phyloP scores from a whole-genome alignment of 2,797 vertebrate genomes.

The Protosalanx chinensis region DNA sequence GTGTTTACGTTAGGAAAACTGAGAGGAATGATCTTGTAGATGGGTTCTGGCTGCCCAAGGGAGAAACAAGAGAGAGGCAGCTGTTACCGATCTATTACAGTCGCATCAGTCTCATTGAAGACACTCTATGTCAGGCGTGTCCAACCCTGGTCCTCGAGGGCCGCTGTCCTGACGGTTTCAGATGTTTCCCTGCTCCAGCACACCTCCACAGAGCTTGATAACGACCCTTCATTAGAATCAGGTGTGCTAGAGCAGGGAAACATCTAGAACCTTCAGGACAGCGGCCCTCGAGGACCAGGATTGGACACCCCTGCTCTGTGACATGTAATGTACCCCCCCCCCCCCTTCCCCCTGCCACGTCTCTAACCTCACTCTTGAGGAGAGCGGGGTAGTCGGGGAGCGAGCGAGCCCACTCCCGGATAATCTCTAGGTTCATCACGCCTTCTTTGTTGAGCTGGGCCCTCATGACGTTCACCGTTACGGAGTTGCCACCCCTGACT shows the following conservation, averaged over 20 bases:
- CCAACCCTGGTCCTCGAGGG: no score
- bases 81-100: neutral
- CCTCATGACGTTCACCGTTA: slow-evolving; percentile 69
- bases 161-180: no score
- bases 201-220: no score
- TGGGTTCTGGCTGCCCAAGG: slow-evolving; percentile 74
- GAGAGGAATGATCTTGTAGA: slow-evolving; percentile 79
- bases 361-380: slow-evolving; percentile 75
- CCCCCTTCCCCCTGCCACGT: neutral
- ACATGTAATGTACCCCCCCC: no score
- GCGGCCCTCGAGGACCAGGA: no score
- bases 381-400: slow-evolving; percentile 74
- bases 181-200: no score
- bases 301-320: no score
- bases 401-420: slow-evolving; percentile 77
- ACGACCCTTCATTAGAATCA: no score
- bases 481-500: slow-evolving; percentile 77
- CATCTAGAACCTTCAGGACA: no score
- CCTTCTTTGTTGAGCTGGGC: slow-evolving; percentile 59
- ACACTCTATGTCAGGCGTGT: neutral
- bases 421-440: slow-evolving; percentile 65
- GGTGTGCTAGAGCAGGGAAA: no score
- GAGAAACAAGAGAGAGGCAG: slow-evolving; percentile 2
- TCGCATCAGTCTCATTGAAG: slow-evolving; percentile 1
- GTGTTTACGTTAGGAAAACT: slow-evolving; percentile 64